Evolutionary conservation across 2,797 vertebrate genomes (phyloP).

Genomic region (Acanthopagrus latus): DNA sequence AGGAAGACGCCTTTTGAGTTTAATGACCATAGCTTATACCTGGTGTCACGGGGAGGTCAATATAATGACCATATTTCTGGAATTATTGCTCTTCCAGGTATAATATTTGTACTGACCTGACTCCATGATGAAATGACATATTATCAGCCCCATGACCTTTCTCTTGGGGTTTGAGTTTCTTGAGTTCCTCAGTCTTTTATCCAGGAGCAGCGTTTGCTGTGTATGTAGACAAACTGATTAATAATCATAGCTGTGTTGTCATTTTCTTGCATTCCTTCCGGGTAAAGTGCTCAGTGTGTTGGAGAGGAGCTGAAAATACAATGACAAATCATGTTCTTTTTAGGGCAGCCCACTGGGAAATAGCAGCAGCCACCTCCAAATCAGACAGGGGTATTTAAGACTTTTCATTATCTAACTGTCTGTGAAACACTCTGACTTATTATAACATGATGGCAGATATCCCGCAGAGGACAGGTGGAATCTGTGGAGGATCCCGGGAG

Average conservation of each 20-base stretch:
- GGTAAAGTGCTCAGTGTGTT: conserved; percentile 29
- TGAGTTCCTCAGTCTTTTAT: conserved; percentile 25
- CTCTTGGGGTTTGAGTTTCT: neutral
- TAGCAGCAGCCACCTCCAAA: conserved; percentile 15
- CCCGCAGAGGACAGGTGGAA: conserved; percentile 21
- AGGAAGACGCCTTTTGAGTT: conserved; percentile 14
- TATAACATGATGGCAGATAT: conserved; percentile 9
- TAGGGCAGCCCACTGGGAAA: conserved; percentile 3
- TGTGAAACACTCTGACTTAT: conserved; percentile 33
- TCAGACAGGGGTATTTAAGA: conserved; percentile 10
- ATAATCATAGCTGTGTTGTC: conserved; percentile 5
- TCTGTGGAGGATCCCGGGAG: conserved; percentile 16
- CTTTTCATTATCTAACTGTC: conserved; percentile 33
- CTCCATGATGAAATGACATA: neutral
- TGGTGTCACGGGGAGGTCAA: conserved; percentile 1
- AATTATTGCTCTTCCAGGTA: conserved; percentile 16
- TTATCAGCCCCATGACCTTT: conserved; percentile 16
- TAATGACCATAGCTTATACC: conserved; percentile 7
- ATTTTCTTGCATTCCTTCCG: conserved; percentile 27
- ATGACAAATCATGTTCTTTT: conserved; percentile 32
- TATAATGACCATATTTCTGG: conserved; percentile 18
- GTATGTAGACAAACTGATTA: conserved; percentile 25
- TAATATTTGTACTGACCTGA: conserved; percentile 16
- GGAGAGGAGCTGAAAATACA: conserved; percentile 20
- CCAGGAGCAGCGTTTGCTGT: conserved; percentile 9